Conservation (phyloP, 2,888 invertebrate species). For the Lithodes maja region DNA sequence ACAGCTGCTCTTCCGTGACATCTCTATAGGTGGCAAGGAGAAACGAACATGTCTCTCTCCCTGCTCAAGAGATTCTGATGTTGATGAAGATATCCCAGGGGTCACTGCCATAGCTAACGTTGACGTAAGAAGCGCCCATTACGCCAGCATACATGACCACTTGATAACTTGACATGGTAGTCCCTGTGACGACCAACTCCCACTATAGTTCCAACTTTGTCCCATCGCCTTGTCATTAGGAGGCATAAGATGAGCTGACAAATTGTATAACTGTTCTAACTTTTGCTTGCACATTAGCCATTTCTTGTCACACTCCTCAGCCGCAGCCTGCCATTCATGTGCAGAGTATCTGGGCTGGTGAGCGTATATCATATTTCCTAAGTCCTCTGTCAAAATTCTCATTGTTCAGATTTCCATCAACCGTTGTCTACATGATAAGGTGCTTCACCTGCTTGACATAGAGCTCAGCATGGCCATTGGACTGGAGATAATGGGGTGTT, state of each 20-base stretch:
- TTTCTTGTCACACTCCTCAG: constrained; percentile 3
- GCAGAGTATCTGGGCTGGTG: constrained; percentile 25
- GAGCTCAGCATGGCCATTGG: not conserved
- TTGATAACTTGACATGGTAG: not conserved
- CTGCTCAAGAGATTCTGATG: not conserved
- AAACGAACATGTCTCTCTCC: not conserved
- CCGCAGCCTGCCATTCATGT: constrained; percentile 24
- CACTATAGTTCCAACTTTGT: constrained; percentile 13
- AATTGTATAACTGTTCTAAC: not conserved
- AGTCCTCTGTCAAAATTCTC: constrained; percentile 17
- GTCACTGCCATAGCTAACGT: not conserved
- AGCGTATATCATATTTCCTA: constrained; percentile 26
- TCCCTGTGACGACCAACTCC: not conserved
- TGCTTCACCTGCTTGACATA: not conserved
- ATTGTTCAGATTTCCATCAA: not conserved
- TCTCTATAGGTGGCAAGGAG: not conserved
- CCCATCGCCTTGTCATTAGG: constrained; percentile 18
- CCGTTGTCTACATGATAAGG: not conserved
- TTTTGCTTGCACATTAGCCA: constrained; percentile 1
- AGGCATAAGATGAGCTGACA: not conserved
- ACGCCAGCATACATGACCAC: constrained; percentile 26
- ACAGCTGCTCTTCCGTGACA: not conserved
- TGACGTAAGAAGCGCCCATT: constrained; percentile 22
- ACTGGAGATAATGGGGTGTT: not conserved
- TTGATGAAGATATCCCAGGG: not conserved